Conservation (phyloP, 2,113 vertebrate genomes). For the Hypomesus transpacificus region DNA sequence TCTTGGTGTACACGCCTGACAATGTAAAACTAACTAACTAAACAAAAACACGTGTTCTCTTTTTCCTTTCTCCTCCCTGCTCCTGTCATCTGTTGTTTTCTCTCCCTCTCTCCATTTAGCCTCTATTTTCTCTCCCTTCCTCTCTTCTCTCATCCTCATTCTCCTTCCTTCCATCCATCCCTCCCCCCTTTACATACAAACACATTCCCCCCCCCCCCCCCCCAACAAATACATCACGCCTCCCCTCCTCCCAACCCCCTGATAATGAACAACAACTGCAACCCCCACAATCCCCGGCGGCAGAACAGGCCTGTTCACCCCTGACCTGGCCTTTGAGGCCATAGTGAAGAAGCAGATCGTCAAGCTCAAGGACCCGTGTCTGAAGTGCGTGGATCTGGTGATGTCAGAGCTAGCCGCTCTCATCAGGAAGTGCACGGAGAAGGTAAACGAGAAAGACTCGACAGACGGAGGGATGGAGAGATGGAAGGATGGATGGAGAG, state of each 20-base stretch:
- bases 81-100: conserved; percentile 7
- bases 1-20: conserved; percentile 35
- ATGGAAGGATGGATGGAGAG: background rate
- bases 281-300: conserved; percentile 54
- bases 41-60: conserved; percentile 32
- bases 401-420: conserved; percentile 89
- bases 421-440: conserved; percentile 89
- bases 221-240: background rate
- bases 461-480: background rate
- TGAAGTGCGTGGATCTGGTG: conserved; percentile 95
- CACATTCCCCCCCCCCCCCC: conserved; percentile 28
- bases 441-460: conserved; percentile 73
- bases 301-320: conserved; percentile 97
- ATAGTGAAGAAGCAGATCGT: conserved; percentile 98
- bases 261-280: conserved; percentile 33
- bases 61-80: conserved; percentile 15
- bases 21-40: conserved; percentile 31
- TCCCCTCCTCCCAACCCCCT: conserved; percentile 32
- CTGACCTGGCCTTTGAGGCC: conserved; percentile 95
- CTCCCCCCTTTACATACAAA: conserved; percentile 7
- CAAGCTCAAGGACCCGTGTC: conserved; percentile 96
- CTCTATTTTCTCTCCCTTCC: conserved; percentile 4
- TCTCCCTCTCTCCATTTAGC: conserved; percentile 18
- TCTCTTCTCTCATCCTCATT: conserved; percentile 3
- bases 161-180: conserved; percentile 4